These are phyloP conservation scores for Antrozous pallidus DNA, from an alignment of 2,797 vertebrate genomes.

Conservation along the genomic window DNA sequence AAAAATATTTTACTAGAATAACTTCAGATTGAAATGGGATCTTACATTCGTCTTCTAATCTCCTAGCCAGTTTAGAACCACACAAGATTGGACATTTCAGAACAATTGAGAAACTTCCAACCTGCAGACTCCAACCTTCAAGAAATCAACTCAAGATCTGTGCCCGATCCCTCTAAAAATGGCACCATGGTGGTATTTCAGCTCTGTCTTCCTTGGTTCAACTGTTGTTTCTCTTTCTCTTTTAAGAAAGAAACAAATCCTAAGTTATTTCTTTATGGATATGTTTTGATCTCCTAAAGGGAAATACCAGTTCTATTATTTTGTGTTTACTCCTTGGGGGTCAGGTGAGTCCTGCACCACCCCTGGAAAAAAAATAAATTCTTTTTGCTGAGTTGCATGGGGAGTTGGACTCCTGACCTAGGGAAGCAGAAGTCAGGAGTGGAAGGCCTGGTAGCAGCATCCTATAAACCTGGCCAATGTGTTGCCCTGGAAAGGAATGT, in stretches of 20 bases:
- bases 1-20: no score
- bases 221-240: not conserved
- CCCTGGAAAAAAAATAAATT: not conserved
- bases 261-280: not conserved
- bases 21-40: not conserved
- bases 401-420: not conserved
- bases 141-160: not conserved
- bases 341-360: not conserved
- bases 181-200: not conserved
- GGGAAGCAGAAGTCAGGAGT: conserved; percentile 38
- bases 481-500: conserved; percentile 83
- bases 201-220: not conserved
- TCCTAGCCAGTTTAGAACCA: not conserved
- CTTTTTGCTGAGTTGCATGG: not conserved
- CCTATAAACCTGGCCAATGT: conserved; percentile 80
- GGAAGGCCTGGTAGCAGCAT: conserved; percentile 77
- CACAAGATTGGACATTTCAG: not conserved
- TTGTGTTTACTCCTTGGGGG: not conserved
- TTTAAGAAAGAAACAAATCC: not conserved
- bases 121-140: no score
- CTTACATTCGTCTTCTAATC: not conserved
- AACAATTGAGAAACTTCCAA: not conserved
- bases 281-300: not conserved
- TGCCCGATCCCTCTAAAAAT: not conserved
- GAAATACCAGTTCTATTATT: not conserved